Evolutionary conservation across 1,140 invertebrate species (phyloP).

Genomic region (Drosophila sp.): DNA sequence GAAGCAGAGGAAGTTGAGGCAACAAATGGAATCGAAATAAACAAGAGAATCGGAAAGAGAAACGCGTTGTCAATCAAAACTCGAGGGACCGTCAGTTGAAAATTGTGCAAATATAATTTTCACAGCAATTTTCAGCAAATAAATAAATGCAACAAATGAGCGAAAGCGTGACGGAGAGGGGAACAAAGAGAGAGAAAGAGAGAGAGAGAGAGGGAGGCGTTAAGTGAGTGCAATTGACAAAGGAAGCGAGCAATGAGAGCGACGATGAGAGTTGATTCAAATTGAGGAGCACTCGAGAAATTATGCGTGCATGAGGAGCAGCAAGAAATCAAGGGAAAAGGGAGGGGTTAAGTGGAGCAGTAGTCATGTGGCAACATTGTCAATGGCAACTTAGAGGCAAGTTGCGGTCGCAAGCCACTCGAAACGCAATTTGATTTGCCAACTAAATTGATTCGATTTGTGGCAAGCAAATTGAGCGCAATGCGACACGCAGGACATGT

Average conservation of each 20-base stretch:
- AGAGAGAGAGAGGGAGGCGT: slow-evolving; percentile 24
- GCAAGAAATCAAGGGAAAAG: background rate
- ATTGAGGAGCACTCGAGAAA: slow-evolving; percentile 68
- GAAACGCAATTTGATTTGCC: slow-evolving; percentile 59
- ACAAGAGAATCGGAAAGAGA: slow-evolving; percentile 45
- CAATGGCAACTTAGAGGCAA: background rate
- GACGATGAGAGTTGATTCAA: slow-evolving; percentile 46
- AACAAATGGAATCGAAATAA: slow-evolving; percentile 47
- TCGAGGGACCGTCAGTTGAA: slow-evolving; percentile 46
- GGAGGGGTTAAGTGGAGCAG: background rate
- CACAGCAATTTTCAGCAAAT: slow-evolving; percentile 68
- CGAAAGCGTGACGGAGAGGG: too few species aligned
- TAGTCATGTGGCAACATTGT: background rate
- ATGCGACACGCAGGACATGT: slow-evolving; percentile 54
- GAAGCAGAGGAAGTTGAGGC: slow-evolving; percentile 2
- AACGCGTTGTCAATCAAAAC: slow-evolving; percentile 37
- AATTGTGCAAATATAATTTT: slow-evolving; percentile 80
- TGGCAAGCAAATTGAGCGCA: slow-evolving; percentile 20
- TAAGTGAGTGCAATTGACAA: slow-evolving; percentile 80
- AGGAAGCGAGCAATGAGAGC: slow-evolving; percentile 72
- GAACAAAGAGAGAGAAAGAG: background rate
- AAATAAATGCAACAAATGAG: slow-evolving; percentile 68
- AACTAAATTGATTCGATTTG: slow-evolving; percentile 62
- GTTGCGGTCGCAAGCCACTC: slow-evolving; percentile 49
- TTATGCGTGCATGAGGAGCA: slow-evolving; percentile 71